A percentile compares a stretch with the other conserved stretches of the same genome.
Conservation (phyloP, 2,797 vertebrate species). For the Gallirallus australis region DNA sequence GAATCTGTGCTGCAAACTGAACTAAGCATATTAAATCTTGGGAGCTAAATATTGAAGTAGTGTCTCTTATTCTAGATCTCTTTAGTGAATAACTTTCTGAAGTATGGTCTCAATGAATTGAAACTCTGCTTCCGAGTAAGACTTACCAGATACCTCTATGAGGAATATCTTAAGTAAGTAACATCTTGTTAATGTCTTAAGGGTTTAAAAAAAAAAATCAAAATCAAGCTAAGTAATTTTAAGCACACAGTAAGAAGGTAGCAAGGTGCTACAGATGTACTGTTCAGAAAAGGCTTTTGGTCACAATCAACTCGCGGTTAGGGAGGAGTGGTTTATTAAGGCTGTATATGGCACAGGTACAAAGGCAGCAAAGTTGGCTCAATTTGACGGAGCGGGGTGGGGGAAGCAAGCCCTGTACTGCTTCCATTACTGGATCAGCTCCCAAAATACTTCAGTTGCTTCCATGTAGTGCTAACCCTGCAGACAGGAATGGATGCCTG, state of each 20-base stretch:
- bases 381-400: fast-evolving
- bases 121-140: slow-evolving; percentile 93
- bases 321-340: neutral
- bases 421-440: neutral
- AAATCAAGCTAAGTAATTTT: neutral
- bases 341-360: neutral
- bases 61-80: slow-evolving; percentile 86
- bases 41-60: neutral
- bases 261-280: neutral
- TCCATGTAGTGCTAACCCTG: neutral
- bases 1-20: neutral
- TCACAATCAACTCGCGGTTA: neutral
- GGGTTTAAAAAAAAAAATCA: neutral
- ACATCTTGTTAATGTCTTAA: neutral
- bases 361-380: neutral
- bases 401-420: neutral
- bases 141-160: slow-evolving; percentile 93
- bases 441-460: neutral
- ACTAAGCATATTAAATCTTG: neutral
- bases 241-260: neutral
- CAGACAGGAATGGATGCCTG: neutral
- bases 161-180: slow-evolving; percentile 96
- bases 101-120: slow-evolving; percentile 93
- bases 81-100: slow-evolving; percentile 96
- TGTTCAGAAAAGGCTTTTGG: neutral